Evolutionary conservation across 2,797 vertebrate genomes (phyloP).

Genomic region (Tenualosa ilisha): DNA sequence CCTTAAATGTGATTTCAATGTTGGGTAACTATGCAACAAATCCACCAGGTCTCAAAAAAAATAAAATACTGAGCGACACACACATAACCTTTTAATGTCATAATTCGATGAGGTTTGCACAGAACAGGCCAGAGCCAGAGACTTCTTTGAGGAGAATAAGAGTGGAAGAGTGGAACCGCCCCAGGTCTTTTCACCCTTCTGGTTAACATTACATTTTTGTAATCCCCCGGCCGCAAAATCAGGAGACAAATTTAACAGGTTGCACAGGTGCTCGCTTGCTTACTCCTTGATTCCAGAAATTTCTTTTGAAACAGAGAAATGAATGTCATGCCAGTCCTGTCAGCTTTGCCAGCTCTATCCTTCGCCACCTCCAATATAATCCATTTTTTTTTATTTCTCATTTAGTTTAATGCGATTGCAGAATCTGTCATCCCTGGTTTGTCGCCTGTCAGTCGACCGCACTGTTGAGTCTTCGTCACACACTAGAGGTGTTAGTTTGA

Average conservation of each 20-base stretch:
- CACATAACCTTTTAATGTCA: neutral
- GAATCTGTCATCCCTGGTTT: conserved; percentile 75
- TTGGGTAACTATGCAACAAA: neutral
- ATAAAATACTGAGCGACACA: neutral
- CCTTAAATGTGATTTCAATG: neutral
- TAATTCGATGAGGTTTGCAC: neutral
- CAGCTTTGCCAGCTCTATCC: conserved; percentile 57
- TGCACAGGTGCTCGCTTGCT: conserved; percentile 62
- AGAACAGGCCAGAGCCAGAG: neutral
- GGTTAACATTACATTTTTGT: conserved; percentile 53
- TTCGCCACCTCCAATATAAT: conserved; percentile 68
- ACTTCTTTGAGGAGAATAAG: neutral
- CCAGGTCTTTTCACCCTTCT: conserved; percentile 26
- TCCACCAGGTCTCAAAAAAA: neutral
- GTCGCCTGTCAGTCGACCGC: conserved; percentile 70
- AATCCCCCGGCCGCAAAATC: conserved; percentile 57
- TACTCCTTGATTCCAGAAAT: conserved; percentile 41
- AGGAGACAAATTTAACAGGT: conserved; percentile 47
- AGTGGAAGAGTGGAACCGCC: neutral
- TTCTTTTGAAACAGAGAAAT: conserved; percentile 67
- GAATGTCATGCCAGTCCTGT: conserved; percentile 74
- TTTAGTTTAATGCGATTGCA: conserved; percentile 75
- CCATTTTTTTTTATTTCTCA: conserved; percentile 53
- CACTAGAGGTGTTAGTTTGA: conserved; percentile 63
- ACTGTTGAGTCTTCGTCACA: conserved; percentile 58